A percentile compares a stretch with the other conserved stretches of the same genome.
Conservation (phyloP, 2,113 vertebrate species). For the Pseudonaja textilis region DNA sequence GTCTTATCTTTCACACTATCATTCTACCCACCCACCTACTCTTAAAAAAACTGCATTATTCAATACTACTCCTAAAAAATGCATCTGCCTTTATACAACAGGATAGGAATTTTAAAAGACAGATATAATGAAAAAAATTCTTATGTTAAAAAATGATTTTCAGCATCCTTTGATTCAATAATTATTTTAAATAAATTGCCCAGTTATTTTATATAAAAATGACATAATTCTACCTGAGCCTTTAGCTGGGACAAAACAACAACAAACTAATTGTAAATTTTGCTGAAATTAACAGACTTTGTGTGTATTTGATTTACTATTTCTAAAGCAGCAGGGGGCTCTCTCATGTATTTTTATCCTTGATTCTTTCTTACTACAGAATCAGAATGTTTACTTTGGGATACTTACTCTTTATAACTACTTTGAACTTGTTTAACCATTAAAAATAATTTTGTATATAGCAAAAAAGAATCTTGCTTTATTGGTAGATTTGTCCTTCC, state of each 20-base stretch:
- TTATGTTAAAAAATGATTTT: background rate
- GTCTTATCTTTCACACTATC: background rate
- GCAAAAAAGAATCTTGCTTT: constrained; percentile 62
- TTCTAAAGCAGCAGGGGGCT: background rate
- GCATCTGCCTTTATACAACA: background rate
- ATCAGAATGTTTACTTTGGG: background rate
- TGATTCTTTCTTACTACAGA: background rate
- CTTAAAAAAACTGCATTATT: background rate
- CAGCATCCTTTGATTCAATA: background rate
- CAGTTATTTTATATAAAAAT: background rate
- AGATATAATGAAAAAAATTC: background rate
- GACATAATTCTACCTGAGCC: background rate
- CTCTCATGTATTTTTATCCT: background rate
- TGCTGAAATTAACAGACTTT: background rate
- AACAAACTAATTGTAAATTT: background rate
- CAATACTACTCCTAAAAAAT: background rate
- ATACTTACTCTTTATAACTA: background rate
- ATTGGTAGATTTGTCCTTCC: constrained; percentile 62
- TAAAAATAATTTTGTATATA: constrained; percentile 28
- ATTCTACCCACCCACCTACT: background rate
- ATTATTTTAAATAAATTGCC: background rate
- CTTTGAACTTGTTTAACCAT: background rate
- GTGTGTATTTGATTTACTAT: no score
- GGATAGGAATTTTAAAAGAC: background rate
- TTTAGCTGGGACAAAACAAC: background rate